Evolutionary conservation across 2,797 vertebrate species (phyloP), one percentile per base, ranked within the genome.

Genomic region (Limnodromus scolopaceus): DNA sequence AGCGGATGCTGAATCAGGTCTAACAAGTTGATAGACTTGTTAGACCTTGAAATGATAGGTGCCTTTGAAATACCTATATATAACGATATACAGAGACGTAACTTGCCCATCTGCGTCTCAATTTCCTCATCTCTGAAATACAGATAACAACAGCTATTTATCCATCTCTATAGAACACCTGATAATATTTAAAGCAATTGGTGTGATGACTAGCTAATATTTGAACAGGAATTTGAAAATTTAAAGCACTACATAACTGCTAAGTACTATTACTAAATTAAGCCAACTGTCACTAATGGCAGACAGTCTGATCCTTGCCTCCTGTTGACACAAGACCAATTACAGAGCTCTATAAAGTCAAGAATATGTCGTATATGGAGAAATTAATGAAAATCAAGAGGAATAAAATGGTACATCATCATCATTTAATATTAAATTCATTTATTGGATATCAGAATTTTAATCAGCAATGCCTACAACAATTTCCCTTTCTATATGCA

Each of bases 171-270:
- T 38, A 94, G 55, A 94, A 92, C 57, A 30, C 45, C 48, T 83
- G 85, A 94, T 91, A 95, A 92, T 86, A 96, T 92, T 97, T 92
- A 82, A 96, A 93, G 90, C 72, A 92, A 96, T 80, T 92, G 83
- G 43, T 71, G 32, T 77, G 71, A 94, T 89, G 92, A 94, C 93
- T 97, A 93, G 89, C 77, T 92, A 97, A 96, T 96, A 97, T 96
- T 97, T 96, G 91, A 95, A 95, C 71, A 84, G 54, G 75, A 60
- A 90, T 95, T 61, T 87, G 78, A 94, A 93, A 92, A 86, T 93
- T 83, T 85, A 81, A 84, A 96, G 84, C 49, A 84, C 91, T 87
- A 92, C 64, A 82, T 66, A 84, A 79, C 83, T 92, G 80, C 92
- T 95, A 95, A 97, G 89, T 80, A 94, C 72, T 88, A 80, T 58